These are phyloP conservation scores for Cossypha caffra DNA, from an alignment of 2,797 vertebrate genomes.

Conservation along the genomic window DNA sequence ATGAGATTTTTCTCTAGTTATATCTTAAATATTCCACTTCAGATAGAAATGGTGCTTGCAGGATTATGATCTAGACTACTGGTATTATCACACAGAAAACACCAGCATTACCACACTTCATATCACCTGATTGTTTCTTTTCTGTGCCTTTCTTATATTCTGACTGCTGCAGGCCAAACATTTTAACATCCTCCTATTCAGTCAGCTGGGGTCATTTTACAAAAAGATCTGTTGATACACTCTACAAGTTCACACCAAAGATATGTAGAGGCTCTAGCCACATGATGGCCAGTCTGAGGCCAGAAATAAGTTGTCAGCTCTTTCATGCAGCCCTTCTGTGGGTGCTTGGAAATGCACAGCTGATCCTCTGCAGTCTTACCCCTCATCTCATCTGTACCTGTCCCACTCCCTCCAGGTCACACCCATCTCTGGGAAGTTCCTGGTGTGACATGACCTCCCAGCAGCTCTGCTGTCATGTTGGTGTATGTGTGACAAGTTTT, in stretches of 20 bases:
- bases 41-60: background rate
- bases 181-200: background rate
- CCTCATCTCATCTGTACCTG: background rate
- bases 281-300: background rate
- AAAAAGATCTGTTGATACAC: accelerated
- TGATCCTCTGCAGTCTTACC: background rate
- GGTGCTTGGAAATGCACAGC: background rate
- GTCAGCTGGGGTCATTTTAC: background rate
- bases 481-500: background rate
- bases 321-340: background rate
- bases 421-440: background rate
- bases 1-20: background rate
- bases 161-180: accelerated
- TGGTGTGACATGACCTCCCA: background rate
- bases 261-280: background rate
- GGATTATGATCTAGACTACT: background rate
- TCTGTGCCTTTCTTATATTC: background rate
- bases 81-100: background rate
- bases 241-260: background rate
- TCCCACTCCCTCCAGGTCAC: background rate
- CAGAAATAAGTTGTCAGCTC: background rate
- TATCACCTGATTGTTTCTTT: background rate
- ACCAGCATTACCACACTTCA: background rate
- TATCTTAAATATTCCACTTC: background rate
- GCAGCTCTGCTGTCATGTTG: background rate